Percentiles rank a stretch among this genome's conserved stretches.
Conservation (phyloP, 2,888 invertebrate species). For the Osedax fenrisi region DNA sequence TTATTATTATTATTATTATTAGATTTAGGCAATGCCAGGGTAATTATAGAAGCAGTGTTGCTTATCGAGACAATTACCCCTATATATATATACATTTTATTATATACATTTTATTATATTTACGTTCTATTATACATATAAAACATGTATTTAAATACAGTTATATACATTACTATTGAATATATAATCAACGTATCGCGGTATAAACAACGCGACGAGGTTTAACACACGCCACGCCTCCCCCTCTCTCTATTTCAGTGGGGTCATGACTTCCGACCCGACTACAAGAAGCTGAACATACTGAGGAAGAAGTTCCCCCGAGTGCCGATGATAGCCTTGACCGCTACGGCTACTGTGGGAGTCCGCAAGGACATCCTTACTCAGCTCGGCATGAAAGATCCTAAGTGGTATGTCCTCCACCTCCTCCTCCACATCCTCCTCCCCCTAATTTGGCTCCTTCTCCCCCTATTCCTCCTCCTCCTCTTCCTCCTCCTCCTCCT, state of each 20-base stretch:
- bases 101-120: too few relatives aligned
- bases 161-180: neutral
- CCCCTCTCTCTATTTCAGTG: slow-evolving; percentile 54
- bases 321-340: slow-evolving; percentile 69
- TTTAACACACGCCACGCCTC: neutral
- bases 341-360: slow-evolving; percentile 80
- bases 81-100: too few relatives aligned
- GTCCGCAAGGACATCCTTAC: slow-evolving; percentile 58
- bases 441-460: too few relatives aligned
- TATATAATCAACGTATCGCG: neutral
- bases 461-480: too few relatives aligned
- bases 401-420: slow-evolving; percentile 46
- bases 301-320: slow-evolving; percentile 63
- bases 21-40: too few relatives aligned
- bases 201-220: neutral
- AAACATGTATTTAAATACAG: too few relatives aligned
- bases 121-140: too few relatives aligned
- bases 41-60: too few relatives aligned
- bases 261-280: slow-evolving; percentile 65
- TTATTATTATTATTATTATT: too few relatives aligned
- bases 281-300: slow-evolving; percentile 68
- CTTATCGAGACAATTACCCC: too few relatives aligned
- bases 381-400: slow-evolving; percentile 58
- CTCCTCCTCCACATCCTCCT: too few relatives aligned
- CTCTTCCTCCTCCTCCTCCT: too few relatives aligned